A percentile compares a stretch with the other conserved stretches of the same genome.
Conservation (phyloP, 2,888 invertebrate species). For the Campoletis raptor region DNA sequence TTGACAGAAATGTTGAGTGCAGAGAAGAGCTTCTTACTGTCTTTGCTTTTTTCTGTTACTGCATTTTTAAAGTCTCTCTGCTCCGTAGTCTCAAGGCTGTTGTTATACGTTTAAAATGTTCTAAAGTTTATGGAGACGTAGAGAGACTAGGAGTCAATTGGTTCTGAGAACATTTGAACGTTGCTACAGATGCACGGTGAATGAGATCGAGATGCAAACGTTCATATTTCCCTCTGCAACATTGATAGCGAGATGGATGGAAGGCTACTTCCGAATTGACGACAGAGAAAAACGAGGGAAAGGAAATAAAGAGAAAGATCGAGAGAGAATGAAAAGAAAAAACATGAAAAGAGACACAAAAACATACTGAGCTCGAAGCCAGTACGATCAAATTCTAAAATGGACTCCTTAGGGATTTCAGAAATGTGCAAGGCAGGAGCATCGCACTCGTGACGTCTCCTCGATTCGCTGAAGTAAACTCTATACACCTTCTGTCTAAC, state of each 20-base stretch:
- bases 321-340: not conserved
- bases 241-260: not conserved
- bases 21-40: not conserved
- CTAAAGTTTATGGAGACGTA: not conserved
- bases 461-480: slow-evolving; percentile 41
- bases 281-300: not conserved
- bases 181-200: not conserved
- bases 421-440: slow-evolving; percentile 58
- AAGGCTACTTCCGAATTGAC: not conserved
- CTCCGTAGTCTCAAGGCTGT: not conserved
- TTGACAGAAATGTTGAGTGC: not conserved
- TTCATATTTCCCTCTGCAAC: not conserved
- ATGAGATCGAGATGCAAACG: not conserved
- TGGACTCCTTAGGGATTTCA: slow-evolving; percentile 60
- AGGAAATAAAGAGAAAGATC: not conserved
- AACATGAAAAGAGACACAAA: not conserved
- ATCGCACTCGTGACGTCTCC: slow-evolving; percentile 35
- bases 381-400: slow-evolving; percentile 66
- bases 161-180: not conserved
- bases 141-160: not conserved
- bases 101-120: too few species aligned
- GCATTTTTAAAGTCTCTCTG: not conserved
- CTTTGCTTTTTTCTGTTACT: not conserved
- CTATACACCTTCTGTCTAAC: slow-evolving; percentile 33
- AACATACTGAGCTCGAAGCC: slow-evolving; percentile 2